Evolutionary conservation across 2,888 invertebrate species (phyloP).

Genomic region (Spilosoma lubricipeda): DNA sequence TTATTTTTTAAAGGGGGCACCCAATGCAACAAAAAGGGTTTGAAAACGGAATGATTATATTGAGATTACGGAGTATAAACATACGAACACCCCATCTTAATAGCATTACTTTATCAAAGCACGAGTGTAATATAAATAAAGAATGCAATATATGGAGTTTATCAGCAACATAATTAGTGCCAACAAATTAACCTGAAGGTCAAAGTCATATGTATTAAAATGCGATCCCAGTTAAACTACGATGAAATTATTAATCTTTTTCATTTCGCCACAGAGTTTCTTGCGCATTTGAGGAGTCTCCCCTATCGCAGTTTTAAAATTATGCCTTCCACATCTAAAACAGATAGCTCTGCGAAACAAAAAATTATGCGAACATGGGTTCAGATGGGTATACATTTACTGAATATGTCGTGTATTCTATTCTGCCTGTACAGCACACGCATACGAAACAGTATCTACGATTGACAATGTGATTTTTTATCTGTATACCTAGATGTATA

Average conservation of each 20-base stretch:
- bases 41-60: background rate
- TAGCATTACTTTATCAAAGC: background rate
- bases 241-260: background rate
- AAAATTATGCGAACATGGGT: background rate
- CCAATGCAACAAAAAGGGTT: background rate
- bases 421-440: slow-evolving; percentile 30
- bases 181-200: background rate
- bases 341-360: background rate
- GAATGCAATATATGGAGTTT: background rate
- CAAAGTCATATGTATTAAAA: background rate
- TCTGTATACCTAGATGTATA: slow-evolving; percentile 11
- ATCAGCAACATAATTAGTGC: background rate
- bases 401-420: slow-evolving; percentile 42
- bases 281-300: background rate
- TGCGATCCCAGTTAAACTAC: background rate
- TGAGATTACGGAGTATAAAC: background rate
- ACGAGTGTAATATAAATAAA: background rate
- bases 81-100: background rate
- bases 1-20: too few relatives aligned
- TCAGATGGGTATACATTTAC: slow-evolving; percentile 17
- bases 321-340: background rate
- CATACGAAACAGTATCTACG: slow-evolving; percentile 39
- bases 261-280: background rate
- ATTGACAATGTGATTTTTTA: slow-evolving; percentile 25
- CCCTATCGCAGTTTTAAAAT: background rate